Conservation (phyloP, 2,797 vertebrate genomes). For the Arremon brunneinucha region DNA sequence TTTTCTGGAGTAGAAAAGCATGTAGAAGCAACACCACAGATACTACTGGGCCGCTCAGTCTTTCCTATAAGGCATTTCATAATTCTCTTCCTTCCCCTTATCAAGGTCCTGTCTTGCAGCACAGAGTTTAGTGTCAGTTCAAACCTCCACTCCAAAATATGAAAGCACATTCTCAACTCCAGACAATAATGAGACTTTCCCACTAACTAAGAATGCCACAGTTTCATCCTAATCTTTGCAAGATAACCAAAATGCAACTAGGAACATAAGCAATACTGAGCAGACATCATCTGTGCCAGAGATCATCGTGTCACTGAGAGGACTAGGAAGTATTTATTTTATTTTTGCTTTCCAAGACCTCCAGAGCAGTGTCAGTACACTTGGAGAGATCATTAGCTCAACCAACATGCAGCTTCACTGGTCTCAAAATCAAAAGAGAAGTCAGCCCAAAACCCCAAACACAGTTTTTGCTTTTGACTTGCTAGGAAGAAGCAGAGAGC, state of each 20-base stretch:
- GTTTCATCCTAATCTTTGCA: background rate
- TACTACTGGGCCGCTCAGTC: background rate
- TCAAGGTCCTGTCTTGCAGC: background rate
- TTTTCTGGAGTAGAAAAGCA: background rate
- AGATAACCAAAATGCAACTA: slow-evolving; percentile 8
- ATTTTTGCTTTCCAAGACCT: slow-evolving; percentile 26
- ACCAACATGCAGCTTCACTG: background rate
- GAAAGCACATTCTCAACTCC: background rate
- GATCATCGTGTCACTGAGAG: background rate
- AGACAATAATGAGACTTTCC: background rate
- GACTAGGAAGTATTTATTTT: background rate
- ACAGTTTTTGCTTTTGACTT: background rate
- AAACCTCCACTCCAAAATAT: background rate
- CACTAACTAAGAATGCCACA: background rate
- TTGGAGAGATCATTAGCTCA: background rate
- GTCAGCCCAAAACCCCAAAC: background rate
- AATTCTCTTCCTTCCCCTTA: background rate
- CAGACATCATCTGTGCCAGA: slow-evolving; percentile 11
- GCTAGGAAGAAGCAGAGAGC: background rate
- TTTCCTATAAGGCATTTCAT: background rate
- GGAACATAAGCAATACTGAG: background rate
- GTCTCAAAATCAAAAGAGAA: slow-evolving; percentile 4
- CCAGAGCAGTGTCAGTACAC: background rate
- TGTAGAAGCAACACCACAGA: background rate
- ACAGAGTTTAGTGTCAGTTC: background rate